Evolutionary conservation across 2,888 invertebrate species (phyloP).

Genomic region (Cosmorhoe ocellata): DNA sequence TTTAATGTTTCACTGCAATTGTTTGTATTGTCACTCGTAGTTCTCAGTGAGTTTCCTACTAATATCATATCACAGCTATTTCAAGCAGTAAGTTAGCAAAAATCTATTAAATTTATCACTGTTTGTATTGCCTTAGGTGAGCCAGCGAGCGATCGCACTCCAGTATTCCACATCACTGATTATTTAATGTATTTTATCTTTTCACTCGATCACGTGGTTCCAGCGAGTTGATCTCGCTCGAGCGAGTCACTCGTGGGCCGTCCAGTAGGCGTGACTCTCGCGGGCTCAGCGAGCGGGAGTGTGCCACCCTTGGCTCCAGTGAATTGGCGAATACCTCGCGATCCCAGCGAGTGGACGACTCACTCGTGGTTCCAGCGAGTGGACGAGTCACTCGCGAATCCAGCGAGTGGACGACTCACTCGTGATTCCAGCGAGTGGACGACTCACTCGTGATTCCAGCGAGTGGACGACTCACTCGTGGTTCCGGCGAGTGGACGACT

Average conservation of each 20-base stretch:
- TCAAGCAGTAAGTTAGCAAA: constrained; percentile 9
- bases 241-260: background rate
- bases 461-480: background rate
- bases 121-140: background rate
- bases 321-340: background rate
- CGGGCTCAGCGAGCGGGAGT: background rate
- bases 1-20: background rate
- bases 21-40: background rate
- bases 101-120: constrained; percentile 5
- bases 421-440: background rate
- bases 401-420: background rate
- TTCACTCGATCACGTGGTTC: background rate
- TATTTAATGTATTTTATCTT: background rate
- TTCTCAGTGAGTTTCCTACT: constrained; percentile 1
- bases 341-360: too few species aligned
- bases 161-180: constrained; percentile 13
- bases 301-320: background rate
- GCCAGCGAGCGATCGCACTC: too few species aligned
- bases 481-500: background rate
- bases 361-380: background rate
- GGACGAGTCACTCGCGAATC: background rate
- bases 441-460: constrained; percentile 1
- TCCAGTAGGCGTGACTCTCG: background rate
- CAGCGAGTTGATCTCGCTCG: background rate
- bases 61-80: constrained; percentile 20